Evolutionary conservation across 2,888 invertebrate genomes (phyloP), one percentile per base, ranked within the genome.

Genomic region (Zaprionus obscuricornis): DNA sequence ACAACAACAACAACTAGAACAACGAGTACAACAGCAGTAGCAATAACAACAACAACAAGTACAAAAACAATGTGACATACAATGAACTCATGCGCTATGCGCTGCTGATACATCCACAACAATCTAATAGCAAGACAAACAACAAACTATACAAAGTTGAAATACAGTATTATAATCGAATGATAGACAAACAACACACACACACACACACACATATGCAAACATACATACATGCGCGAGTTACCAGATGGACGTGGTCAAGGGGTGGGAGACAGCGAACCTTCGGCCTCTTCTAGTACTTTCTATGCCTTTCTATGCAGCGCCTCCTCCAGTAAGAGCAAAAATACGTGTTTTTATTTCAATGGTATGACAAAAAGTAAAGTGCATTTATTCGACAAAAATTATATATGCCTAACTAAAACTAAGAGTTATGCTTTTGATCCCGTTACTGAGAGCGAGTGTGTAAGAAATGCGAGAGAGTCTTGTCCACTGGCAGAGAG

Each of bases 61-160:
- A 47, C 29, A 17, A 34, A 27, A 27, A 47, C 46, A 47, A 55
- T 31, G 47, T 64, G 57, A 68, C 68, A 68, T 42, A 67, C 52
- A 66, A 59, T 72, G 65, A 73, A 68, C 72, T 73, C 72, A 72
- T 56, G 49, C 59, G 45, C 42, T 50, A 51, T 4, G 4, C 22
- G 7, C 26, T 20, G 14, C 58, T 54, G 54, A 66, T 65, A 55
- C 60, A 39, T 60, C 50, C 40, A 49, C 52, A 54, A 54, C 40
- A 55, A 65, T 56, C 58, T 42, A 42, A 46, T 47, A 42, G 22
- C 37, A 11, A 51, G 7, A 47, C 34, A 43, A 10, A 34, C 43
- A 20, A 27, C 34, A 18, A 37, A 7, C 26, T 22, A 26, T 11
- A 33, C 16, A 39, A 20, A 57, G 29, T 36, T 27, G 29, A 18